Evolutionary conservation across 1,140 invertebrate species (phyloP), one percentile per base, ranked within the genome.

Genomic region (Vanessa tameamea): DNA sequence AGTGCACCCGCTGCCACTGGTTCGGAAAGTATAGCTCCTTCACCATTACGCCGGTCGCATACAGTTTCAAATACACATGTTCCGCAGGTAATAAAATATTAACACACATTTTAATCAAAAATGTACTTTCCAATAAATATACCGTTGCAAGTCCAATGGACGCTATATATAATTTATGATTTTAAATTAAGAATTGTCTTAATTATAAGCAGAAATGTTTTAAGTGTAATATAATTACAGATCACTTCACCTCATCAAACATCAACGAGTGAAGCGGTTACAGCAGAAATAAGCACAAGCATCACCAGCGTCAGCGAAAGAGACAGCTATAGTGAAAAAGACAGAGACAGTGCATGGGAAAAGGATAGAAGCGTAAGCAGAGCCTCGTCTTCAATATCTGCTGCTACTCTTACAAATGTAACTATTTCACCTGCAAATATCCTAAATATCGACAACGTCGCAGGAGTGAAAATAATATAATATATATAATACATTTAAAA

Each of bases 371-470:
- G 85, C 47, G 87, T 81, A 15, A 89, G 87, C 57, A 73, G 90
- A 16, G 88, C 85, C 4, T 90, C 89, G 0, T 89, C 88, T 12
- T 87, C 89, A 57, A 81, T 82, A 16, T 92, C 90, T 69, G 93
- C 90, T 73, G 89, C 92, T 47, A 94, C 94, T 15, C 83, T 95
- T 31, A 94, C 94, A 73, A 94, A 95, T 88, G 94, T 95, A 87
- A 93, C 92, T 69, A 64, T 50, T 57, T 20, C 37, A 43, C 8
- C 37, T 9, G 37, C 37, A 43, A 43, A 43, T 43, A 43, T 43
- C 1, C 8, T 43, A 43, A 43, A 1, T 43, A 43, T 43, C 7
- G 9, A 43, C 7, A 43, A 43, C 7, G 9, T 43, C 37, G 8
- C 31, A 37, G 2, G 31, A 43, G 37, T 11, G 6, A 9, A 9